Conservation (phyloP, 2,888 invertebrate genomes). For the Bimastos eiseni region DNA sequence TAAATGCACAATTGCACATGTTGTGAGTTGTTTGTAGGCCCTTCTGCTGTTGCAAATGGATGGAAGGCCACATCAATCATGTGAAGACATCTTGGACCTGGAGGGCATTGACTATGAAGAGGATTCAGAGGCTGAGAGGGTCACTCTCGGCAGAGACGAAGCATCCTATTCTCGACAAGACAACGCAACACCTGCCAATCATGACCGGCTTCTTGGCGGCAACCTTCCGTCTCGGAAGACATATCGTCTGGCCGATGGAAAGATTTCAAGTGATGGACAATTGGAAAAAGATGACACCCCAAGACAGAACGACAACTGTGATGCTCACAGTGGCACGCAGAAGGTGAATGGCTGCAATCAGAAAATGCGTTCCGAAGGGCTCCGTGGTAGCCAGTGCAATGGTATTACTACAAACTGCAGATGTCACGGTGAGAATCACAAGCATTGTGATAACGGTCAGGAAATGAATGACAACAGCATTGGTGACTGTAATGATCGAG, state of each 20-base stretch:
- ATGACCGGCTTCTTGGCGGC: neutral
- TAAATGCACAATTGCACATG: no score
- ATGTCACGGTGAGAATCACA: neutral
- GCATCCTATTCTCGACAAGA: neutral
- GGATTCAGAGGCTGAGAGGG: constrained; percentile 17
- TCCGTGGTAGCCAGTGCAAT: neutral
- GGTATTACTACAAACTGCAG: neutral
- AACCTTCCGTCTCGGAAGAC: neutral
- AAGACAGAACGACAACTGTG: constrained; percentile 1
- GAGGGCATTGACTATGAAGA: constrained; percentile 7
- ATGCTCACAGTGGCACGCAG: neutral
- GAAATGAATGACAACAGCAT: neutral
- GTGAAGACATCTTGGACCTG: neutral
- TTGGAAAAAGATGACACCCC: neutral
- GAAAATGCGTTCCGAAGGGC: neutral
- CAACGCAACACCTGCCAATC: neutral
- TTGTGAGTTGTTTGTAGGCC: neutral
- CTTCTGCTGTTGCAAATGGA: neutral
- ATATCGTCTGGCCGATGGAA: neutral
- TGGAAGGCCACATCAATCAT: neutral
- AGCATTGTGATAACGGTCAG: neutral
- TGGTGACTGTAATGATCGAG: constrained; percentile 1
- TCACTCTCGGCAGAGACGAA: neutral
- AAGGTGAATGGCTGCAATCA: neutral
- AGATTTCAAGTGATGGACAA: neutral